phyloP scores from a whole-genome alignment of 2,797 vertebrate species.

The Numenius phaeopus region DNA sequence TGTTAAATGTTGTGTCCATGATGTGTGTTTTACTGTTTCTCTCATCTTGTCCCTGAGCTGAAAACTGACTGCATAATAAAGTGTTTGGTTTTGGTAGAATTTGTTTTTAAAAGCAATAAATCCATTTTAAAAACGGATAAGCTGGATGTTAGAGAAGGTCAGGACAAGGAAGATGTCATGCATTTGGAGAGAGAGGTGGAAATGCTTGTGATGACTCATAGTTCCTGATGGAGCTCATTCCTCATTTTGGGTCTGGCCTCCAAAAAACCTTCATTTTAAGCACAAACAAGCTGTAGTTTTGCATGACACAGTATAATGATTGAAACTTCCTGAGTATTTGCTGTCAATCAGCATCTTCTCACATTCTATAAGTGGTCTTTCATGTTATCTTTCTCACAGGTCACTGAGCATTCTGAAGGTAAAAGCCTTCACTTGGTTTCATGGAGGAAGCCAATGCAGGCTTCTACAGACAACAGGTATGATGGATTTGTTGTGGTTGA shows the following conservation, averaged over 20 bases:
- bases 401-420: neutral
- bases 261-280: neutral
- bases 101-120: neutral
- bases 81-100: neutral
- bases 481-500: neutral
- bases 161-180: neutral
- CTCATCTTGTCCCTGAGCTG: neutral
- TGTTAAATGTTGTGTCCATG: neutral
- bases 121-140: neutral
- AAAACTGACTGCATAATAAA: neutral
- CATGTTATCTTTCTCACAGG: neutral
- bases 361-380: neutral
- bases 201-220: neutral
- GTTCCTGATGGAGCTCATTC: neutral
- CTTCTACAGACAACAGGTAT: neutral
- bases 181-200: constrained; percentile 7
- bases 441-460: neutral
- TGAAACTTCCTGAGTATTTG: neutral
- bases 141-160: neutral
- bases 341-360: neutral
- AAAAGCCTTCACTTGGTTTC: neutral
- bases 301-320: neutral
- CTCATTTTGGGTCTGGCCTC: neutral
- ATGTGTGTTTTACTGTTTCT: neutral
- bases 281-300: neutral